Evolutionary conservation across 2,113 vertebrate genomes (phyloP).

Genomic region (Anarrhichthys ocellatus): DNA sequence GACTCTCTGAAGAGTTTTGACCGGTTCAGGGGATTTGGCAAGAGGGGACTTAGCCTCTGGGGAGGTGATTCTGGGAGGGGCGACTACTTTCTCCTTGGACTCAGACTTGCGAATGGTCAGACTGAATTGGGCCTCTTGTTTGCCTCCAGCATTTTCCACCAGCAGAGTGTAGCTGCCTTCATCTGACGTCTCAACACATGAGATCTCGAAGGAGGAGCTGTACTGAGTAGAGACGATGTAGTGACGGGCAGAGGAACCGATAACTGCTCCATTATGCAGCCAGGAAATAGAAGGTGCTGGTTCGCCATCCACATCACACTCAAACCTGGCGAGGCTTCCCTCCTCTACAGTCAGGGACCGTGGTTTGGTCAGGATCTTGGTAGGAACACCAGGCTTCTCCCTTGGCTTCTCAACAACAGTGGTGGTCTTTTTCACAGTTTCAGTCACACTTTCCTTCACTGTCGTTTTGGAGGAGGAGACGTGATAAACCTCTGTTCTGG

Average conservation of each 20-base stretch:
- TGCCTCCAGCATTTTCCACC: slow-evolving; percentile 92
- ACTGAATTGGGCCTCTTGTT: slow-evolving; percentile 92
- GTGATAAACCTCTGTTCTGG: slow-evolving; percentile 90
- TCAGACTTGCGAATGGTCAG: slow-evolving; percentile 88
- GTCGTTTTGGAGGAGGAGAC: slow-evolving; percentile 86
- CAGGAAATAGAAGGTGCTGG: slow-evolving; percentile 92
- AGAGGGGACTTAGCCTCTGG: slow-evolving; percentile 88
- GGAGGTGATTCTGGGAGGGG: slow-evolving; percentile 77
- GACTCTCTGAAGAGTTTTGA: slow-evolving; percentile 78
- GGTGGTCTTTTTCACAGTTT: slow-evolving; percentile 60
- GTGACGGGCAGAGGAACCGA: slow-evolving; percentile 87
- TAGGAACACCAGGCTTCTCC: slow-evolving; percentile 85
- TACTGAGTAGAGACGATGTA: slow-evolving; percentile 87
- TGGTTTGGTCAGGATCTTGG: slow-evolving; percentile 91
- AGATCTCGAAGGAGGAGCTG: slow-evolving; percentile 93
- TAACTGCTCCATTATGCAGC: slow-evolving; percentile 82
- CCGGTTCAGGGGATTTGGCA: slow-evolving; percentile 86
- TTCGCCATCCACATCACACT: slow-evolving; percentile 93
- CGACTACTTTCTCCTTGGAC: slow-evolving; percentile 85
- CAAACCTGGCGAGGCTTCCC: slow-evolving; percentile 90
- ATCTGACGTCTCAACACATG: slow-evolving; percentile 89
- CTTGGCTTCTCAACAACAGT: slow-evolving; percentile 78
- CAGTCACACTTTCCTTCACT: slow-evolving; percentile 67
- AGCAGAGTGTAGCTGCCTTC: slow-evolving; percentile 92
- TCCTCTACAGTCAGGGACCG: slow-evolving; percentile 90